These are phyloP conservation scores for Sinonovacula constricta DNA, from an alignment of 1,140 invertebrate species.

Conservation along the genomic window DNA sequence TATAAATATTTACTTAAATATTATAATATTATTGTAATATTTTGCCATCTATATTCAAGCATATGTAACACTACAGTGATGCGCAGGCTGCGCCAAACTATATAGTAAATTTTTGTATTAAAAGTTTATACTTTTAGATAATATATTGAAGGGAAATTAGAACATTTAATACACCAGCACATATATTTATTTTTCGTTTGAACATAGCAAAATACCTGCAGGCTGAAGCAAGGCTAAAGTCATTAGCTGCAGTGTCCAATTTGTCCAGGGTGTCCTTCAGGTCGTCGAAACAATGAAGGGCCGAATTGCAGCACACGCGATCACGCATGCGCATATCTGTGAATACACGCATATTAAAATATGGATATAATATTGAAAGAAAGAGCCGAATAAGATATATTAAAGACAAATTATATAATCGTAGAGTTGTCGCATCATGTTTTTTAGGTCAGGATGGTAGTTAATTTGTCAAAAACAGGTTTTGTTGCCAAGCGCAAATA, in stretches of 20 bases:
- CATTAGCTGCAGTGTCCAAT: slow-evolving; percentile 17
- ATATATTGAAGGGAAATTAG: not conserved
- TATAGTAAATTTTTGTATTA: not conserved
- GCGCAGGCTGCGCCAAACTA: not conserved
- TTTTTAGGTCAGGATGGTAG: too few relatives aligned
- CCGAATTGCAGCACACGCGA: slow-evolving; percentile 41
- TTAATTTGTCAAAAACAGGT: too few relatives aligned
- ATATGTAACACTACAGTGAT: too few relatives aligned
- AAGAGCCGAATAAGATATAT: too few relatives aligned
- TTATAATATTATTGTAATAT: too few relatives aligned
- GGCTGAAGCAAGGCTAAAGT: slow-evolving; percentile 29
- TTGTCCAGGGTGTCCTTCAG: slow-evolving; percentile 9
- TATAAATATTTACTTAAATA: too few relatives aligned
- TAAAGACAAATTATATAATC: too few relatives aligned
- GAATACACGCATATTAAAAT: too few relatives aligned
- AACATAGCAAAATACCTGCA: slow-evolving; percentile 28
- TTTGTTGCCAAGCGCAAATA: too few relatives aligned
- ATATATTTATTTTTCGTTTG: not conserved
- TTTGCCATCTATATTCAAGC: too few relatives aligned
- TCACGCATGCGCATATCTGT: slow-evolving; percentile 41
- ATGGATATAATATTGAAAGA: too few relatives aligned
- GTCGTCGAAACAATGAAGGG: slow-evolving; percentile 34
- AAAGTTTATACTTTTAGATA: not conserved
- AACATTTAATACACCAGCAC: not conserved
- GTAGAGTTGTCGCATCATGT: too few relatives aligned